These are phyloP conservation scores for Lamellibrachia columna DNA, from an alignment of 2,888 invertebrate species.

Conservation along the genomic window DNA sequence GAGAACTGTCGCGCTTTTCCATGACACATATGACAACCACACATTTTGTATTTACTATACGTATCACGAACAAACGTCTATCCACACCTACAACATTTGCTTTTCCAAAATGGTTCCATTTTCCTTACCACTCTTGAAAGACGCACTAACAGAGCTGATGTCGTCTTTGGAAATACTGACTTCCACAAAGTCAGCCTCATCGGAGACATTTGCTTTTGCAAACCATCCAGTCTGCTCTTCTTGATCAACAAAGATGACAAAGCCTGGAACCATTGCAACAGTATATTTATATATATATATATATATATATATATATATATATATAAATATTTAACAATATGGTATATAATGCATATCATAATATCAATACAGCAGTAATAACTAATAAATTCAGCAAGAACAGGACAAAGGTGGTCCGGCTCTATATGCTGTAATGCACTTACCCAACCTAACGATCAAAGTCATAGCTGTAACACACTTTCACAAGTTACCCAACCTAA, in stretches of 20 bases:
- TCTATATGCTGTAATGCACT: too few relatives aligned
- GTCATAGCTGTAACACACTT: too few relatives aligned
- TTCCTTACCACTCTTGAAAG: conserved; percentile 3
- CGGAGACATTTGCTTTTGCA: neutral
- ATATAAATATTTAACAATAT: too few relatives aligned
- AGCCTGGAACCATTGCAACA: neutral
- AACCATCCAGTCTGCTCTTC: conserved; percentile 13
- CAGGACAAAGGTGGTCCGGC: too few relatives aligned
- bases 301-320: neutral
- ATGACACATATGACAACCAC: too few relatives aligned
- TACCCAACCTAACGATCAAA: too few relatives aligned
- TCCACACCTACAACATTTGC: neutral
- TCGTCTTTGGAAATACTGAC: conserved; percentile 22
- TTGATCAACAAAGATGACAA: neutral
- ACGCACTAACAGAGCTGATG: neutral
- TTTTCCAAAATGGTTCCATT: neutral
- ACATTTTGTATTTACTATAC: too few relatives aligned
- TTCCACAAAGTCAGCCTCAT: neutral
- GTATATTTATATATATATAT: neutral
- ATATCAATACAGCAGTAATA: too few relatives aligned
- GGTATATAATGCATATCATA: too few relatives aligned
- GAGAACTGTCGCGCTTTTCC: too few relatives aligned
- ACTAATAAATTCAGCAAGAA: too few relatives aligned
- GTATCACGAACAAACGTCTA: neutral
- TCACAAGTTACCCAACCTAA: too few relatives aligned